Evolutionary conservation across 2,888 invertebrate genomes (phyloP), one percentile per base, ranked within the genome.

Genomic region (Laothoe populi): DNA sequence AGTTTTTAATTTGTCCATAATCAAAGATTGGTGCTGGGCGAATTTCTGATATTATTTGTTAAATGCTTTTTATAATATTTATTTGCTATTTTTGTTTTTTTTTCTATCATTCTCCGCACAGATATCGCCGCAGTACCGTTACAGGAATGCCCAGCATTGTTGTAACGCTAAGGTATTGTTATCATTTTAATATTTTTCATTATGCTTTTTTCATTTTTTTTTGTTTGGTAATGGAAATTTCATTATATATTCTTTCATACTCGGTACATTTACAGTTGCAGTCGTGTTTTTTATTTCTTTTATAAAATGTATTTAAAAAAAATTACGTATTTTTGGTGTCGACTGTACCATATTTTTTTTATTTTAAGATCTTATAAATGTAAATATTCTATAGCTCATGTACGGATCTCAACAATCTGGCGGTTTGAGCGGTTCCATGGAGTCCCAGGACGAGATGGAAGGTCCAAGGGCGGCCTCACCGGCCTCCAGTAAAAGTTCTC

Each of bases 401-500:
- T 92, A 92, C 72, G 90, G 91, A 1, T 91, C 91, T 0, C 89
- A 90, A 65, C 90, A 90, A 64, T 91, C 90, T 2, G 87, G 84
- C 0, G 90, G 85, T 8, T 63, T 90, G 44, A 89, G 90, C 62
- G 92, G 90, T 0, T 91, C 92, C 0, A 86, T 83, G 10, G 92
- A 92, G 66, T 87, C 92, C 0, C 90, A 88, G 57, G 92, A 93
- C 58, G 92, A 91, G 44, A 66, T 90, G 77, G 97, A 97, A 81
- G 77, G 73, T 0, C 94, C 95, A 74, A 95, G 97, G 72, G 95
- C 96, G 0, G 94, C 96, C 4, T 96, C 96, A 66, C 94, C 96
- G 61, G 94, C 96, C 23, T 97, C 96, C 77, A 97, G 96, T 76
- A 97, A 97, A 86, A 97, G 97, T 74, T 97, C 97, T 79, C 94